Percentiles rank a stretch among this genome's conserved stretches.
phyloP scores from a whole-genome alignment of 2,113 vertebrate genomes.

The Cebus imitator region DNA sequence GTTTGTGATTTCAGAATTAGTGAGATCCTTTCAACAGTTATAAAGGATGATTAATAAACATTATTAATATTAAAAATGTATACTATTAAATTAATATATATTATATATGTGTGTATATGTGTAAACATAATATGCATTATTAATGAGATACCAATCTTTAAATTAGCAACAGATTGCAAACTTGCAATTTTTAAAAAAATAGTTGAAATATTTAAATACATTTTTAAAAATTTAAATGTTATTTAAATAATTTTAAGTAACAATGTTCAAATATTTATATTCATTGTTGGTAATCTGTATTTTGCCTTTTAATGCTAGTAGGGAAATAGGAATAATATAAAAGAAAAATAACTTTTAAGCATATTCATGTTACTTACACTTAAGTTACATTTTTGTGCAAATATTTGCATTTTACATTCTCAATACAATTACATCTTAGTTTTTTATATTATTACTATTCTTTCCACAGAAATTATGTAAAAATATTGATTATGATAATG shows the following conservation, averaged over 20 bases:
- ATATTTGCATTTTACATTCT: neutral
- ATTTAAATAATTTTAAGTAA: neutral
- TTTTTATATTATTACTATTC: neutral
- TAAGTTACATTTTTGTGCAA: neutral
- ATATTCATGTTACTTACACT: neutral
- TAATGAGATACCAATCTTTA: neutral
- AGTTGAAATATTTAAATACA: neutral
- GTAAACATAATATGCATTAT: neutral
- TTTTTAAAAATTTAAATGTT: neutral
- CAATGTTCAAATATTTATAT: neutral
- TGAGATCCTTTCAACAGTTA: neutral
- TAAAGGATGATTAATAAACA: neutral
- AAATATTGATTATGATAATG: neutral
- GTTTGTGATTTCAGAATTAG: constrained; percentile 9
- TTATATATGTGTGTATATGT: rapidly evolving
- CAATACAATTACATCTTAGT: neutral
- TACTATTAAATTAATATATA: neutral
- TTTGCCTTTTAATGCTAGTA: neutral
- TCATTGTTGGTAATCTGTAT: neutral
- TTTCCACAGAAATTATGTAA: neutral
- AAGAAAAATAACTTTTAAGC: neutral
- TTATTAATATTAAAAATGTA: neutral
- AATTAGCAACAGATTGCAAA: neutral
- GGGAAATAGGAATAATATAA: neutral
- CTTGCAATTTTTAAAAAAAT: neutral